Evolutionary conservation across 1,140 invertebrate species (phyloP).

Genomic region (Anagrus nilaparvatae): DNA sequence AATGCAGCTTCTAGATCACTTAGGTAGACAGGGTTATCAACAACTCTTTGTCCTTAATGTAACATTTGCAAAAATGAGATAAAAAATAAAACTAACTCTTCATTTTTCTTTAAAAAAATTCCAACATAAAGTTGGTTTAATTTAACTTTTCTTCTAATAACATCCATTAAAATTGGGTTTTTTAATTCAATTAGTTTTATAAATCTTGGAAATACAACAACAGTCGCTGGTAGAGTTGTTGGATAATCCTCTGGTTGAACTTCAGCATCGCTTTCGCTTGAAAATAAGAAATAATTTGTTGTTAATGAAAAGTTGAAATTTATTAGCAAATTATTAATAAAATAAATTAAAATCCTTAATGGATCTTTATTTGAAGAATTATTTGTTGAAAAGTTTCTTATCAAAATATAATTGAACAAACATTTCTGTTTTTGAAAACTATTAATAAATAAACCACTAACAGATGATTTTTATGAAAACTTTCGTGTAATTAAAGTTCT

Average conservation of each 20-base stretch:
- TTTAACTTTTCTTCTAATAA: constrained; percentile 89
- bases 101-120: constrained; percentile 90
- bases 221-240: constrained; percentile 62
- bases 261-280: constrained; percentile 27
- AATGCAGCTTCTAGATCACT: constrained; percentile 93
- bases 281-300: not conserved
- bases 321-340: not conserved
- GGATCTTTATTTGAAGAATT: constrained; percentile 21
- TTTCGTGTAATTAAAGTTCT: constrained; percentile 15
- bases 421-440: constrained; percentile 10
- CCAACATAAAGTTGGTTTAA: constrained; percentile 96
- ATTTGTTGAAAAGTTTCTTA: constrained; percentile 26
- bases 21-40: constrained; percentile 98
- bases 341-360: constrained; percentile 18
- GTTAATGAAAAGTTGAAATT: not conserved
- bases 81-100: constrained; percentile 53
- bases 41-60: constrained; percentile 87
- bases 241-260: constrained; percentile 25
- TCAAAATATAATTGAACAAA: constrained; percentile 10
- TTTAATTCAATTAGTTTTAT: constrained; percentile 94
- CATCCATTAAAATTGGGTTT: constrained; percentile 78
- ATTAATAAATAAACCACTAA: not conserved
- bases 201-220: constrained; percentile 94
- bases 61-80: constrained; percentile 62
- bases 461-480: constrained; percentile 17